These are phyloP conservation scores for Microplitis deprimator DNA, from an alignment of 2,888 invertebrate species.

Conservation along the genomic window DNA sequence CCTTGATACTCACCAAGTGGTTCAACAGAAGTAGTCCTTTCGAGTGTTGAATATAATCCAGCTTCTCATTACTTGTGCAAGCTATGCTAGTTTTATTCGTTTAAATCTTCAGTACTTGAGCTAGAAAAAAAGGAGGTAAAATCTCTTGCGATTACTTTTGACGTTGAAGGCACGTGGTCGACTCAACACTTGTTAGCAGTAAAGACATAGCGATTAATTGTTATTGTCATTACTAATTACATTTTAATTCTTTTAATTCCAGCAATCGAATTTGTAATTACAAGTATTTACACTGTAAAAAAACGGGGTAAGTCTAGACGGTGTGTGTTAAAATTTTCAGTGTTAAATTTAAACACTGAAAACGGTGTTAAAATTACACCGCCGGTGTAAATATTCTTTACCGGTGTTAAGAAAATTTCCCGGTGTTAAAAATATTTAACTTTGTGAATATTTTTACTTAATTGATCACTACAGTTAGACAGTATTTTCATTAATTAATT, in stretches of 20 bases:
- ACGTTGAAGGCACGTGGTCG: constrained; percentile 22
- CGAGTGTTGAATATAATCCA: not conserved
- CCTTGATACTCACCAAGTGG: not conserved
- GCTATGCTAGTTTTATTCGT: constrained; percentile 5
- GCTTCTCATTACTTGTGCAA: constrained; percentile 2
- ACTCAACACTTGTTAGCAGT: constrained; percentile 11
- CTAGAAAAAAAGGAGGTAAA: constrained; percentile 3
- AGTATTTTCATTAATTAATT: no score
- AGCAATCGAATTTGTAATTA: not conserved
- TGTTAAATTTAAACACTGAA: no score
- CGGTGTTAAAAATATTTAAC: no score
- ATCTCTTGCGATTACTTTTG: constrained; percentile 24
- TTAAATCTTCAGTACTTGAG: not conserved
- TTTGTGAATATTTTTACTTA: no score
- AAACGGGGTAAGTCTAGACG: no score
- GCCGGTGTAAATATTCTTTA: not conserved
- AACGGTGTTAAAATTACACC: no score
- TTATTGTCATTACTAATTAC: constrained; percentile 12
- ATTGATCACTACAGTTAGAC: no score
- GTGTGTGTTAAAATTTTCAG: no score
- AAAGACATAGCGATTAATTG: not conserved
- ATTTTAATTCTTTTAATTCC: constrained; percentile 25
- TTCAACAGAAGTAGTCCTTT: constrained; percentile 8
- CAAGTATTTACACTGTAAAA: not conserved
- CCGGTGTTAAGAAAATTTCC: no score